A percentile compares a stretch with the other conserved stretches of the same genome.
Evolutionary conservation across 2,797 vertebrate species (phyloP).

Genomic region (Molossus alvarezi): DNA sequence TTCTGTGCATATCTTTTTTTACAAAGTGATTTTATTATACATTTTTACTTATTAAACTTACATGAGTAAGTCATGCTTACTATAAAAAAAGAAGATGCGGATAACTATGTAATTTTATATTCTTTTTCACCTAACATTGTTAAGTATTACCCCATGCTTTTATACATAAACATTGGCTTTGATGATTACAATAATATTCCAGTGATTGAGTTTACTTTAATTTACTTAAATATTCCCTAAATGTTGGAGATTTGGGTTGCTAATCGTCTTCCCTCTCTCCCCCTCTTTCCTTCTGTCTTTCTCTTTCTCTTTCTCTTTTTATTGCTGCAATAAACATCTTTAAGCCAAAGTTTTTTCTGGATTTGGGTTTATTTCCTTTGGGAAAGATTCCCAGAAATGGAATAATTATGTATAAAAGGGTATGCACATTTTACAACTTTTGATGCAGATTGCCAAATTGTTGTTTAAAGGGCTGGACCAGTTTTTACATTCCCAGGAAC

Average conservation of each 20-base stretch:
- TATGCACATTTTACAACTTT: constrained; percentile 57
- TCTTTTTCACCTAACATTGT: constrained; percentile 12
- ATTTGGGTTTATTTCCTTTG: constrained; percentile 80
- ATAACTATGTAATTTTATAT: neutral
- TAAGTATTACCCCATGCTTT: constrained; percentile 4
- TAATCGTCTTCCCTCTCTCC: neutral
- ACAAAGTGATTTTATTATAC: neutral
- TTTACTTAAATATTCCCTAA: constrained; percentile 60
- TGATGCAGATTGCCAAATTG: neutral
- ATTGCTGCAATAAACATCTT: constrained; percentile 69
- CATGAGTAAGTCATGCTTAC: neutral
- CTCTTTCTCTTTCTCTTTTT: neutral
- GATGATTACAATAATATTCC: constrained; percentile 22
- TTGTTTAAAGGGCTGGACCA: constrained; percentile 6
- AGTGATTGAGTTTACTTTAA: neutral
- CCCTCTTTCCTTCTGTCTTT: neutral
- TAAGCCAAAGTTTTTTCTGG: constrained; percentile 67
- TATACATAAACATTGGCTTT: constrained; percentile 22
- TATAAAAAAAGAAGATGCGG: neutral
- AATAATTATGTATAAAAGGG: constrained; percentile 65
- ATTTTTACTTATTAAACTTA: constrained; percentile 22
- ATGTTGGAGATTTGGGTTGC: constrained; percentile 11
- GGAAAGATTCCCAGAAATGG: constrained; percentile 75
- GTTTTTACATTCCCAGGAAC: neutral
- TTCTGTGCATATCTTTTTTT: neutral